Evolutionary conservation across 2,113 vertebrate genomes (phyloP).

Genomic region (Myxocyprinus asiaticus): DNA sequence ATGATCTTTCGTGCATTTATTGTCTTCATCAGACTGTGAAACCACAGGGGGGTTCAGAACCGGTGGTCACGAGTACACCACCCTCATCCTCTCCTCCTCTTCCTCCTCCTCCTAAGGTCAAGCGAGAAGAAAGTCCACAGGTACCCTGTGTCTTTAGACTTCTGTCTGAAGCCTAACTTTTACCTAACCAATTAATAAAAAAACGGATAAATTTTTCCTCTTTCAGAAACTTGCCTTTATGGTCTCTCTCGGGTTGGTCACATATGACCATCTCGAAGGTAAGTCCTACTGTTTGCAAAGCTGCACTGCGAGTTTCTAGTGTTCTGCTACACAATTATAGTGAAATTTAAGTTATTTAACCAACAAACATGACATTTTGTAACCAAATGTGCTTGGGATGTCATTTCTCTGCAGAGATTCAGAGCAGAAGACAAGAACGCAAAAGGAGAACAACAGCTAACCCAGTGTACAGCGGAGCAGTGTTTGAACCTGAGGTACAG

Average conservation of each 20-base stretch:
- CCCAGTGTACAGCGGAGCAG: constrained; percentile 95
- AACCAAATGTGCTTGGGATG: neutral
- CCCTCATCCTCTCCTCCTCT: constrained; percentile 82
- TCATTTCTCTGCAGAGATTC: constrained; percentile 84
- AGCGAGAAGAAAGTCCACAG: constrained; percentile 95
- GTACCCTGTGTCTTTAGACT: constrained; percentile 63
- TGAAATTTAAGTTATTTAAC: constrained; percentile 1
- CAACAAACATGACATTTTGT: neutral
- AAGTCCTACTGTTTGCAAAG: constrained; percentile 45
- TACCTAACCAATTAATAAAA: neutral
- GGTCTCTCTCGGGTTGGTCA: constrained; percentile 95
- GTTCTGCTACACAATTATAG: no score
- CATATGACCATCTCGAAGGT: constrained; percentile 97
- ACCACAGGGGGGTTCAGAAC: constrained; percentile 83
- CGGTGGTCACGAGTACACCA: constrained; percentile 74
- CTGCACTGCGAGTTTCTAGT: neutral
- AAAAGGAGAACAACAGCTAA: constrained; percentile 98
- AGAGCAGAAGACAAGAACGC: constrained; percentile 95
- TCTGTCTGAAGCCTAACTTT: no score
- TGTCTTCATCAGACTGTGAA: constrained; percentile 78
- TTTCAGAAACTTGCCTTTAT: constrained; percentile 98
- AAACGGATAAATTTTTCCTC: constrained; percentile 46
- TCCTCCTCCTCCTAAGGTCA: constrained; percentile 82
- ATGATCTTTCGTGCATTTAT: neutral
- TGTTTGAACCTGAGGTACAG: constrained; percentile 96